Evolutionary conservation across 1,140 invertebrate genomes (phyloP).

Genomic region (Drosophila subobscura): DNA sequence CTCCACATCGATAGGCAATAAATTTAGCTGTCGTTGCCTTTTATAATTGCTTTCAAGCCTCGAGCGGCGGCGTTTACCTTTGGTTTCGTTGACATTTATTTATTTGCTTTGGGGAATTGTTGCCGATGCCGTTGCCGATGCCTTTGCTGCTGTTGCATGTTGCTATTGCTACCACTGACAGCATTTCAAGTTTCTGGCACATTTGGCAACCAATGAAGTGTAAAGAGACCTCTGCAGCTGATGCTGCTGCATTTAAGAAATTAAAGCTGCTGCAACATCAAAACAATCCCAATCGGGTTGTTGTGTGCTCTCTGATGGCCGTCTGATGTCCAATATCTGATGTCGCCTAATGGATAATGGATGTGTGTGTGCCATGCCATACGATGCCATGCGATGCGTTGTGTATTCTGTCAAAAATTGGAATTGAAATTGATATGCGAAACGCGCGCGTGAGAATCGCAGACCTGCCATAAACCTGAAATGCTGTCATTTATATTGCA

Average conservation of each 20-base stretch:
- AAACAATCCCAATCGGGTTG: conserved; percentile 9
- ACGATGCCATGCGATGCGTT: conserved; percentile 25
- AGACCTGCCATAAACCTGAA: conserved; percentile 69
- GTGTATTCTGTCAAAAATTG: conserved; percentile 68
- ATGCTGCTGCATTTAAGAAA: conserved; percentile 55
- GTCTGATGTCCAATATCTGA: no score
- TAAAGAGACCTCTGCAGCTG: conserved; percentile 40
- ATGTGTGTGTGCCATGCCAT: conserved; percentile 6
- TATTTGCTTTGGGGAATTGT: conserved; percentile 78
- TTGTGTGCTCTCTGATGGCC: conserved; percentile 10
- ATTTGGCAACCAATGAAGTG: conserved; percentile 73
- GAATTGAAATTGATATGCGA: conserved; percentile 78
- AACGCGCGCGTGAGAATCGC: conserved; percentile 50
- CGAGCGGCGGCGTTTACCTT: conserved; percentile 43
- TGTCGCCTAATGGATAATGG: conserved; percentile 44
- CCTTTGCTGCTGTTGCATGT: conserved; percentile 12
- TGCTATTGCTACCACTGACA: conserved; percentile 53
- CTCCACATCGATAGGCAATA: conserved; percentile 18
- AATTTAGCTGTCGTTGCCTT: conserved; percentile 61
- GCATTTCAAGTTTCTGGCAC: conserved; percentile 65
- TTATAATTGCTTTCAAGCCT: conserved; percentile 78
- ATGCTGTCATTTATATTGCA: conserved; percentile 73
- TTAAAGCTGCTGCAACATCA: conserved; percentile 37
- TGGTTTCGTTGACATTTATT: conserved; percentile 74
- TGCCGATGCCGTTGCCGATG: conserved; percentile 10